Evolutionary conservation across 1,140 invertebrate genomes (phyloP).

Genomic region (Spodoptera frugiperda): DNA sequence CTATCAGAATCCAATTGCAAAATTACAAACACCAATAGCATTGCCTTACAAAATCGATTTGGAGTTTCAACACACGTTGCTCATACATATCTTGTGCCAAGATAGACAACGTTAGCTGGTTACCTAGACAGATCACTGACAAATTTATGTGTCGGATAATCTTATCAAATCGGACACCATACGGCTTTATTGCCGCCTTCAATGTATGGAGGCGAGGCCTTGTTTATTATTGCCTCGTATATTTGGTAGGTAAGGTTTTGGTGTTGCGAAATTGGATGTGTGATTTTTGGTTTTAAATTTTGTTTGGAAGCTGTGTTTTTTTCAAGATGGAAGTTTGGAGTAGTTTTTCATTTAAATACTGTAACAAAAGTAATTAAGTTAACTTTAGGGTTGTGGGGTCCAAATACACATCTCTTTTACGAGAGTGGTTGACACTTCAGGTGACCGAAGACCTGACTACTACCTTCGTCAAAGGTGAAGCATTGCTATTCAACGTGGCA

Average conservation of each 20-base stretch:
- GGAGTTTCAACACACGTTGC: constrained; percentile 44
- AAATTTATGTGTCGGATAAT: constrained; percentile 69
- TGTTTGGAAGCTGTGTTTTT: no score
- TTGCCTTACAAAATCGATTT: constrained; percentile 34
- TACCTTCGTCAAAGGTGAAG: no score
- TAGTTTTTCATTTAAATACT: no score
- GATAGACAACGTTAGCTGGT: constrained; percentile 51
- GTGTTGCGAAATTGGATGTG: neutral
- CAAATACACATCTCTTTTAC: no score
- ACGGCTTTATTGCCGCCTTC: constrained; percentile 61
- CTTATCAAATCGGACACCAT: constrained; percentile 57
- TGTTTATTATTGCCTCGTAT: constrained; percentile 20
- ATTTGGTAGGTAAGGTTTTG: constrained; percentile 26
- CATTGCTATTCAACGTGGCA: no score
- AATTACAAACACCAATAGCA: constrained; percentile 16
- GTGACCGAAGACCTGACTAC: no score
- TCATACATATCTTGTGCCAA: constrained; percentile 51
- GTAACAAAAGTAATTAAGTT: no score
- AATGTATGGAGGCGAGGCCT: constrained; percentile 25
- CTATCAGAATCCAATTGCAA: constrained; percentile 4
- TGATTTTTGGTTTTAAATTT: neutral
- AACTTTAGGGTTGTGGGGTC: no score
- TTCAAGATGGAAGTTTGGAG: no score
- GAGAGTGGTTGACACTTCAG: no score
- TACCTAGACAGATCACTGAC: constrained; percentile 61